Evolutionary conservation across 2,888 invertebrate genomes (phyloP).

Genomic region (Pandemis heparana): DNA sequence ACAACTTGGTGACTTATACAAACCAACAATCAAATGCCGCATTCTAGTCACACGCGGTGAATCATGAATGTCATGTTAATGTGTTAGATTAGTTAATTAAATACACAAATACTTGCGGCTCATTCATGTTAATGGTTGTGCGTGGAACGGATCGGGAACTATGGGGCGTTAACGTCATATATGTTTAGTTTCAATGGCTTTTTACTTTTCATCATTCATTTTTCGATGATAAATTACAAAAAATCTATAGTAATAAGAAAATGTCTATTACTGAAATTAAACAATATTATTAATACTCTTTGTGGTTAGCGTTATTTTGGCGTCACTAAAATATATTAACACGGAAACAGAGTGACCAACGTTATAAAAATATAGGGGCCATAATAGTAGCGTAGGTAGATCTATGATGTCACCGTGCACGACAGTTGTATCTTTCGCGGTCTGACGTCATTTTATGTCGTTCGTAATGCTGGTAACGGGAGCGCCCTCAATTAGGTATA

Average conservation of each 20-base stretch:
- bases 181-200: neutral
- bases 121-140: neutral
- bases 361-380: slow-evolving; percentile 18
- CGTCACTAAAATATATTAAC: neutral
- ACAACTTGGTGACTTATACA: slow-evolving; percentile 7
- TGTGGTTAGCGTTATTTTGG: neutral
- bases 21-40: neutral
- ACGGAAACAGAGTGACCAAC: slow-evolving; percentile 29
- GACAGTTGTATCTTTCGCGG: slow-evolving; percentile 57
- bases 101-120: slow-evolving; percentile 8
- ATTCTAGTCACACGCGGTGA: slow-evolving; percentile 17
- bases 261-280: too few relatives aligned
- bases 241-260: too few relatives aligned
- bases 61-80: neutral
- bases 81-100: slow-evolving; percentile 14
- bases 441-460: slow-evolving; percentile 65
- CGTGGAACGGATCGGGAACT: neutral
- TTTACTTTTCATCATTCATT: neutral
- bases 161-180: neutral
- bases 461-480: slow-evolving; percentile 16
- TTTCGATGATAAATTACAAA: too few relatives aligned
- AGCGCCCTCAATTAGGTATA: slow-evolving; percentile 19
- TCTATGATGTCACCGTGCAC: slow-evolving; percentile 55
- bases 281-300: neutral
- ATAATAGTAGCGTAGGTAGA: slow-evolving; percentile 26